These are phyloP conservation scores for Calliopsis andreniformis DNA, from an alignment of 1,140 invertebrate species.

Conservation along the genomic window DNA sequence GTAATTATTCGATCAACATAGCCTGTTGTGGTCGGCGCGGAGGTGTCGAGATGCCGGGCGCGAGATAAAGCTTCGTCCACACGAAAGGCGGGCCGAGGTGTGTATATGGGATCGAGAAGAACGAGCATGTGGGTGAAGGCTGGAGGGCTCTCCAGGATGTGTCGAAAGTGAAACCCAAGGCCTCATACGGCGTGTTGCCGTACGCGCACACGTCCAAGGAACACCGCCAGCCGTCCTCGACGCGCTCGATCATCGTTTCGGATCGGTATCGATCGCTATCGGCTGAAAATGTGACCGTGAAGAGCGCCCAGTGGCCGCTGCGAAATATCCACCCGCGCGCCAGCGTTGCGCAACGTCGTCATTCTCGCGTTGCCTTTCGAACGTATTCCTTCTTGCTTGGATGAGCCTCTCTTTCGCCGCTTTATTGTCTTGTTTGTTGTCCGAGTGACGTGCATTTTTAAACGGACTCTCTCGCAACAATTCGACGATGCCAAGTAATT, in stretches of 20 bases:
- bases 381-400: conserved; percentile 28
- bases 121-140: conserved; percentile 80
- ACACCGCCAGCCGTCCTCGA: conserved; percentile 47
- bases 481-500: conserved; percentile 2
- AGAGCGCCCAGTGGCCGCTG: background rate
- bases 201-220: conserved; percentile 26
- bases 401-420: background rate
- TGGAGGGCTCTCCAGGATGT: conserved; percentile 78
- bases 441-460: background rate
- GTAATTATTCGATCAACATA: conserved; percentile 50
- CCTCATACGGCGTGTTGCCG: conserved; percentile 41
- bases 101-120: conserved; percentile 62
- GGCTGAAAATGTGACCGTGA: conserved; percentile 32
- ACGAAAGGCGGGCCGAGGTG: conserved; percentile 35
- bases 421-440: background rate
- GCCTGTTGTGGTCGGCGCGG: background rate
- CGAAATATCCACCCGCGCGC: conserved; percentile 9
- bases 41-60: conserved; percentile 54
- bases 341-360: conserved; percentile 4
- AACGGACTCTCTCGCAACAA: background rate
- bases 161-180: conserved; percentile 80
- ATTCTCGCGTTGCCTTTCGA: background rate
- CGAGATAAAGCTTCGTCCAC: conserved; percentile 51
- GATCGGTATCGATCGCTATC: conserved; percentile 51
- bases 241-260: conserved; percentile 52